Conservation (phyloP, 1,140 invertebrate genomes). For the Nilaparvata lugens region DNA sequence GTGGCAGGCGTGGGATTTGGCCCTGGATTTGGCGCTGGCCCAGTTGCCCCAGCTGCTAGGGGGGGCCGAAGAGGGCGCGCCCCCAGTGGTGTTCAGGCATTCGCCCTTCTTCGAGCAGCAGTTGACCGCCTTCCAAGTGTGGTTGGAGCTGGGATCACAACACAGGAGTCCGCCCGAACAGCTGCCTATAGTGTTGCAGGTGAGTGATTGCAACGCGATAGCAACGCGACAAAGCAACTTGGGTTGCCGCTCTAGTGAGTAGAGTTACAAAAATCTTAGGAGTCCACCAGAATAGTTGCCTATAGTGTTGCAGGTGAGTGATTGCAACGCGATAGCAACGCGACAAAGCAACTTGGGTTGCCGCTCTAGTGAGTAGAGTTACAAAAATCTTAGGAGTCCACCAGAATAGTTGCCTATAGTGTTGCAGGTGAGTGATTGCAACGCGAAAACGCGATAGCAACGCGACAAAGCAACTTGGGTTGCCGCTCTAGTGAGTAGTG, state of each 20-base stretch:
- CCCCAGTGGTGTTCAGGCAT: constrained; percentile 55
- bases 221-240: too few relatives aligned
- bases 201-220: too few relatives aligned
- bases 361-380: too few relatives aligned
- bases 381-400: constrained; percentile 45
- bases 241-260: too few relatives aligned
- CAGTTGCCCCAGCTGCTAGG: constrained; percentile 74
- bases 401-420: constrained; percentile 98
- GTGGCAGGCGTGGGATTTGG: constrained; percentile 97
- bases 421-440: constrained; percentile 71
- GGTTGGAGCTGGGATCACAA: constrained; percentile 77
- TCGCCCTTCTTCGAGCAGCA: constrained; percentile 97
- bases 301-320: constrained; percentile 85
- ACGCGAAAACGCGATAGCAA: too few relatives aligned
- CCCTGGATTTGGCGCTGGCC: constrained; percentile 83
- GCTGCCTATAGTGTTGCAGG: constrained; percentile 93
- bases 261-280: constrained; percentile 33
- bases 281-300: constrained; percentile 90
- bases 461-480: too few relatives aligned
- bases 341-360: too few relatives aligned
- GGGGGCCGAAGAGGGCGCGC: constrained; percentile 22
- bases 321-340: too few relatives aligned
- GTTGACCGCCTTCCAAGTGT: constrained; percentile 96
- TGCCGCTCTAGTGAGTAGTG: too few relatives aligned
- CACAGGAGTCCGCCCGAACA: constrained; percentile 80